Base-by-base conservation (phyloP, 2,797 vertebrate species). In the Amblyopsis hoosieri region DNA sequence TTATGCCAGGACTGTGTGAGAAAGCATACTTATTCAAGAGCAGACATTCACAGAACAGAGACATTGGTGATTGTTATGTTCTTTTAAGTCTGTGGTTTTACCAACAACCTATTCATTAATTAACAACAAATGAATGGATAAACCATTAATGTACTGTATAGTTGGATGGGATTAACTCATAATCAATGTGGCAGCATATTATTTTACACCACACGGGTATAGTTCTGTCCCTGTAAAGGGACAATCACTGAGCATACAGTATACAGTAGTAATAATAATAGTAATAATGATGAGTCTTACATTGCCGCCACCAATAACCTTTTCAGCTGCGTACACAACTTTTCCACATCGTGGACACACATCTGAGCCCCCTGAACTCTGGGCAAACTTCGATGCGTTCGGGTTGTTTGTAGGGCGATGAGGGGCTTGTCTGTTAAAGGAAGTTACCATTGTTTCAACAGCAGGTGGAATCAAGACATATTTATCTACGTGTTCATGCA, bases 251-350 rank as follows among this genome's bases (percentile, higher is more conserved):
- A 29, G 23, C 23, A 4, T 29, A 29, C 23, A 29, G 23, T 42
- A 42, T 29, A 31, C 12, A 29, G 2, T 52, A 15, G 4, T 23
- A 10, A 53, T 53, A 53, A 53, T 42, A 51, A 51, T 51, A 17
- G n/a, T 14, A 51, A 52, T 12, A 10, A 50, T 50, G 11, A 50
- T 17, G n/a, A 50, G n/a, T 50, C 94, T 94, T 84, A 99, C 97
- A 72, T 97, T 97, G 45, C 97, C 97, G 23, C 89, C 97, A 14
- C 94, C 97, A 0, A 99, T 91, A 72, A 97, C 94, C 79, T 98
- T 98, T 92, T 99, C 97, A 0, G 97, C 97, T 0, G 97, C 97
- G 0, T 96, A 99, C 51, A 98, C 97, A 0, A 92, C 89, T 50
- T 92, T 94, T 13, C 88, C 90, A 13, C 97, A 99, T 51, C 97